A percentile compares a stretch with the other conserved stretches of the same genome.
These are phyloP conservation scores for Potorous gilbertii DNA, from an alignment of 2,797 vertebrate species.

Conservation along the genomic window DNA sequence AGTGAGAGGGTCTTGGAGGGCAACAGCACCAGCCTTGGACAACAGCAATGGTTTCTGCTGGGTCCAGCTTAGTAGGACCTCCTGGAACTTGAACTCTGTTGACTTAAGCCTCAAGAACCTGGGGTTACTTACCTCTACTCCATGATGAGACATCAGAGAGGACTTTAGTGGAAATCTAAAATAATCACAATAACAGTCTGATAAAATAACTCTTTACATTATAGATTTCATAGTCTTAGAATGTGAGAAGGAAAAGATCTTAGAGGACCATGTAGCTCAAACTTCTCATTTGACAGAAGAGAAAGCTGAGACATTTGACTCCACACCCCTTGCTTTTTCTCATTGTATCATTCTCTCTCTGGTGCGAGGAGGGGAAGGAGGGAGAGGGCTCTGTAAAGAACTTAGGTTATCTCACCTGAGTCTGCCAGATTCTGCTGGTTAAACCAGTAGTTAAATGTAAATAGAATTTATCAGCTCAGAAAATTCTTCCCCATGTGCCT, in stretches of 20 bases:
- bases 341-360: background rate
- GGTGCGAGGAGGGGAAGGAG: too few relatives aligned
- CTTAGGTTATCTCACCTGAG: background rate
- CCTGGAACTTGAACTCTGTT: background rate
- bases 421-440: background rate
- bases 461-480: background rate
- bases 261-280: background rate
- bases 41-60: background rate
- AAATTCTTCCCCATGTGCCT: background rate
- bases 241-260: background rate
- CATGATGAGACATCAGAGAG: background rate
- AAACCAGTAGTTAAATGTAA: background rate
- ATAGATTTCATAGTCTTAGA: background rate
- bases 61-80: too few relatives aligned
- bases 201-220: background rate
- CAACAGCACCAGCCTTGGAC: background rate
- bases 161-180: background rate
- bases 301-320: background rate
- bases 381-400: background rate
- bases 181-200: background rate
- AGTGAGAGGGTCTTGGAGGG: background rate
- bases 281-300: background rate
- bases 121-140: too few relatives aligned
- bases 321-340: background rate
- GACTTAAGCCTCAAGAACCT: background rate